Base-by-base conservation (phyloP, 2,888 invertebrate genomes). In the Scrobipalpa atriplicella region DNA sequence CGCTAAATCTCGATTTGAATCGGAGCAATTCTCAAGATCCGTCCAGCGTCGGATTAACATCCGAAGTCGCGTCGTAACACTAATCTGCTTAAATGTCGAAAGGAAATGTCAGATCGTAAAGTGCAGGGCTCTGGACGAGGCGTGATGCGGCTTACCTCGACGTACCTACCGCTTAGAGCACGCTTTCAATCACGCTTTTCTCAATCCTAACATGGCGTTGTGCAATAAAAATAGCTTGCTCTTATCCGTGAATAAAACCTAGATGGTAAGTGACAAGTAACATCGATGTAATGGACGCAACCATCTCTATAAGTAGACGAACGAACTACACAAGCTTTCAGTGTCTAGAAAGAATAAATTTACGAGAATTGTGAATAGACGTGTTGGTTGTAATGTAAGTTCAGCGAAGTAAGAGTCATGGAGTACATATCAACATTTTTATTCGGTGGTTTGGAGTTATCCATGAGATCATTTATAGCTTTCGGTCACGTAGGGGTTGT, bases 41-140 rank as follows among this genome's bases (percentile, higher is more conserved):
- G 80, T 90, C 84, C 82, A 75, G 83, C 90, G 92, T 92, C 91
- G 84, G 91, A 91, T 92, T 92, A 91, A 87, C 84, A 89, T 89
- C 83, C 85, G 78, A 87, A 86, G 89, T 85, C 82, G 84, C 86
- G 82, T 83, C 85, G 88, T 86, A 91, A 87, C 89, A 87, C 87
- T 92, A 91, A 92, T 92, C 92, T 92, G 87, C 89, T 92, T 89
- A 87, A 90, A 92, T 89, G 92, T 91, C 92, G 88, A 90, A 87
- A 92, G 93, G 92, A 93, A 92, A 93, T 87, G 93, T 93, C 93
- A 88, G 93, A 92, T 93, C 90, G 92, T 88, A 89, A 89, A 83
- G 85, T 86, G 84, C 87, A 89, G 89, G 85, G 87, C 85, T 79
- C 79, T 73, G 82, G 83, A 78, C 81, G 78, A 77, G 70, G 80